Conservation (phyloP, 2,888 invertebrate genomes). For the Napeogenes sylphis region DNA sequence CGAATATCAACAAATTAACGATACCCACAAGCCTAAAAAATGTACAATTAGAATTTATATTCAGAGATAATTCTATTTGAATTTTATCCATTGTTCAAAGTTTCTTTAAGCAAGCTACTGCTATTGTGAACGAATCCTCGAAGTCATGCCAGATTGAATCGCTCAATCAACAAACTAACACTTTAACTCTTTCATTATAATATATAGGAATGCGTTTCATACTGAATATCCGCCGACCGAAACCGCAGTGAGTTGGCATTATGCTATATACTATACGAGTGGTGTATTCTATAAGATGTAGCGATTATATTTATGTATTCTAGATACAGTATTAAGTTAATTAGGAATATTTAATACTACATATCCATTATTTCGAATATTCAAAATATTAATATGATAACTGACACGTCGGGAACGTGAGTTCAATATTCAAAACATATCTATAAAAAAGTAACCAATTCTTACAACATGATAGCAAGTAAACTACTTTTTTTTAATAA, state of each 20-base stretch:
- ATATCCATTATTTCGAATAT: too few species aligned
- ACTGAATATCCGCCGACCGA: slow-evolving; percentile 45
- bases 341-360: too few species aligned
- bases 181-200: slow-evolving; percentile 49
- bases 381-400: too few species aligned
- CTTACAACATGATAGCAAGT: too few species aligned
- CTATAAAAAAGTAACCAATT: too few species aligned
- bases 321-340: too few species aligned
- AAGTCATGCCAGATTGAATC: slow-evolving; percentile 55
- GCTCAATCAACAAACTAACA: slow-evolving; percentile 60
- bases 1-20: neutral
- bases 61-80: slow-evolving; percentile 16
- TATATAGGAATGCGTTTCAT: slow-evolving; percentile 40
- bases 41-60: slow-evolving; percentile 3
- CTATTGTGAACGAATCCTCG: slow-evolving; percentile 33
- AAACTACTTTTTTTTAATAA: too few species aligned
- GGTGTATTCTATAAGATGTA: slow-evolving; percentile 34
- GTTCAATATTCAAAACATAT: too few species aligned
- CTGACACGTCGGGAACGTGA: too few species aligned
- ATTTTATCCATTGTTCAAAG: slow-evolving; percentile 21
- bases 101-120: slow-evolving; percentile 24
- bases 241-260: slow-evolving; percentile 61
- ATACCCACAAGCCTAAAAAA: neutral
- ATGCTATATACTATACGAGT: slow-evolving; percentile 36
- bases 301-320: slow-evolving; percentile 19